A percentile compares a stretch with the other conserved stretches of the same genome.
These are phyloP conservation scores for Orchestia grillus DNA, from an alignment of 1,140 invertebrate genomes.

Conservation along the genomic window DNA sequence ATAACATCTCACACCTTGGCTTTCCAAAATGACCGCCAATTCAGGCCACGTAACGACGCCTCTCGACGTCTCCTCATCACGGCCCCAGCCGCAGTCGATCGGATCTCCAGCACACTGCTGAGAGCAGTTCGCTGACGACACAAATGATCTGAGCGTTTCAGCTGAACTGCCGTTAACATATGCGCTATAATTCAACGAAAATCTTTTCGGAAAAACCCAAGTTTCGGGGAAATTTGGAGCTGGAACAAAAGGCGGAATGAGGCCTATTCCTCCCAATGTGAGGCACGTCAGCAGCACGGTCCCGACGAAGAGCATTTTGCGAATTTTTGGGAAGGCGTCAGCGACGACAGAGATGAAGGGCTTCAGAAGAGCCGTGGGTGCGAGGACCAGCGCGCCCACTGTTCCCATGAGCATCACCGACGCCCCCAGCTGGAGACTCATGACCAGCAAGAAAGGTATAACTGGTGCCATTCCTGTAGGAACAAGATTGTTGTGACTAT, in stretches of 20 bases:
- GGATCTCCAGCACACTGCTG: too few relatives aligned
- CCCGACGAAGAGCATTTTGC: background rate
- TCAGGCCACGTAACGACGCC: background rate
- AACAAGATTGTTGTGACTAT: background rate
- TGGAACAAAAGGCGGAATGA: constrained; percentile 12
- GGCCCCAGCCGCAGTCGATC: background rate
- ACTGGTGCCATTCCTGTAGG: constrained; percentile 42
- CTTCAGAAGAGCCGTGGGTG: constrained; percentile 1
- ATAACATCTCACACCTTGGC: background rate
- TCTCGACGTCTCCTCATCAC: background rate
- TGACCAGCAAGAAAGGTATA: constrained; percentile 55
- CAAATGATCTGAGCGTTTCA: too few relatives aligned
- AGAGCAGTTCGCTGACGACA: too few relatives aligned
- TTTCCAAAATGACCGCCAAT: background rate
- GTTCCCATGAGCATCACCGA: constrained; percentile 47
- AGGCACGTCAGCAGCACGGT: constrained; percentile 40
- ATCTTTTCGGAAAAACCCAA: background rate
- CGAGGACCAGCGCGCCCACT: background rate
- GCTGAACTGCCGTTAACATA: background rate
- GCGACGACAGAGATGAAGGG: constrained; percentile 25
- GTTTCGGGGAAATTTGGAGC: background rate
- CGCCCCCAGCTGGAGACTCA: constrained; percentile 49
- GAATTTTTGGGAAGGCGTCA: background rate
- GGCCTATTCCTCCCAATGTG: background rate
- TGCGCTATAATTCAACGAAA: background rate